A percentile compares a stretch with the other conserved stretches of the same genome.
Evolutionary conservation across 2,797 vertebrate genomes (phyloP).

Genomic region (Gallinago nigripennis): DNA sequence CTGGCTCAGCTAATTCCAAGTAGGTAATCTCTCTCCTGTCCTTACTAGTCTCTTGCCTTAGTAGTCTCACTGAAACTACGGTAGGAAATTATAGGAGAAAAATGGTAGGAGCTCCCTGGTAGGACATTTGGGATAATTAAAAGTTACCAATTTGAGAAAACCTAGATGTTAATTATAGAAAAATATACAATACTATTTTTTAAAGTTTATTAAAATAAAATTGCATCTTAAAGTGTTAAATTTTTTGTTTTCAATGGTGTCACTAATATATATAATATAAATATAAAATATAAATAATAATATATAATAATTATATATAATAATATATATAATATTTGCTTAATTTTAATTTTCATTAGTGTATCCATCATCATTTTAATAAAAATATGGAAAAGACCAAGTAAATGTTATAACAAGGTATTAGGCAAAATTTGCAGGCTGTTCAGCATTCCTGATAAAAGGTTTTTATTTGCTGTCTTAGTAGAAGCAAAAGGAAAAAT

Average conservation of each 20-base stretch:
- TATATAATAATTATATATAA: too few species aligned
- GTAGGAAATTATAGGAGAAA: neutral
- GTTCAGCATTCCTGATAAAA: neutral
- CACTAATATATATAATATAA: neutral
- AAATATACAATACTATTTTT: neutral
- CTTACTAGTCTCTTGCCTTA: neutral
- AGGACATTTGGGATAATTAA: neutral
- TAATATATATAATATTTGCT: neutral
- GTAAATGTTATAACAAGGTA: neutral
- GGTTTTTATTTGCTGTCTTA: neutral
- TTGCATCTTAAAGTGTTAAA: neutral
- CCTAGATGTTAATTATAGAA: neutral
- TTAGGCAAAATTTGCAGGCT: neutral
- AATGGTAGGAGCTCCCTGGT: neutral
- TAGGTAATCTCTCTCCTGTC: neutral
- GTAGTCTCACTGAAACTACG: neutral
- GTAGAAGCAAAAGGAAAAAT: neutral
- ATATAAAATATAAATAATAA: too few species aligned
- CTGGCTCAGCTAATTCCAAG: neutral
- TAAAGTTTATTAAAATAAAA: neutral
- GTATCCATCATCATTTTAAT: neutral
- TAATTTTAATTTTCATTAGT: neutral
- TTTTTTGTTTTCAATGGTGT: neutral
- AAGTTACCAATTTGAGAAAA: neutral
- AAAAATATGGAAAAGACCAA: neutral